These are phyloP conservation scores for Myrmophylax atrothorax DNA, from an alignment of 2,113 vertebrate genomes.

Conservation along the genomic window DNA sequence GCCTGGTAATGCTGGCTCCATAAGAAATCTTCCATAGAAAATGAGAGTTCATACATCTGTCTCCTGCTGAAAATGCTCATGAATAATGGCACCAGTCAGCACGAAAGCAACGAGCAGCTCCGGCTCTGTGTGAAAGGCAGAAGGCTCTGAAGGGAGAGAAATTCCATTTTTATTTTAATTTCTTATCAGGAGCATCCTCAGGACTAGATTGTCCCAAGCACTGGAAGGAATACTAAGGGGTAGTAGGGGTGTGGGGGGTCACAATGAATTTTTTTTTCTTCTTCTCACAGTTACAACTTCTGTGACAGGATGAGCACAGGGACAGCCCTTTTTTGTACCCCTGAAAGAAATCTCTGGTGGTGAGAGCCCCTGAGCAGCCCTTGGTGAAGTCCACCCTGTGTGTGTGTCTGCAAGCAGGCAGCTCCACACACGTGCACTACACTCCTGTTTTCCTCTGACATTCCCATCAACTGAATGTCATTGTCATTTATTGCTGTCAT, in stretches of 20 bases:
- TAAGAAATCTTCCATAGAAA: slow-evolving; percentile 15
- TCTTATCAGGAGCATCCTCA: background rate
- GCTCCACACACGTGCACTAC: background rate
- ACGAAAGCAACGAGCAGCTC: background rate
- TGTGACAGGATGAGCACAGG: background rate
- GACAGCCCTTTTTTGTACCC: background rate
- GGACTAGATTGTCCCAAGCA: background rate
- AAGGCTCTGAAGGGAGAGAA: background rate
- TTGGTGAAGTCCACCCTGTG: background rate
- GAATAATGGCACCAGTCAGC: slow-evolving; percentile 11
- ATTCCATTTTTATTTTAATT: background rate
- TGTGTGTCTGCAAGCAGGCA: background rate
- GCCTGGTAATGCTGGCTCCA: background rate
- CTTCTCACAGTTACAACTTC: background rate
- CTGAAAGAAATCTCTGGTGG: background rate
- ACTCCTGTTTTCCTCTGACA: background rate
- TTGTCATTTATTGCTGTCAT: background rate
- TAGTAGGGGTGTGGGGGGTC: accelerated
- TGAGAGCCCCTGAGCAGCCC: background rate
- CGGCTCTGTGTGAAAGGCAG: background rate
- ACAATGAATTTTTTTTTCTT: background rate
- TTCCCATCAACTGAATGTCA: background rate
- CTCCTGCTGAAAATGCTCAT: slow-evolving; percentile 30
- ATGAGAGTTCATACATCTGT: background rate
- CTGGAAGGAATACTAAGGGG: background rate